Conservation (phyloP, 2,888 invertebrate species). For the Ennomos fuscantarius region DNA sequence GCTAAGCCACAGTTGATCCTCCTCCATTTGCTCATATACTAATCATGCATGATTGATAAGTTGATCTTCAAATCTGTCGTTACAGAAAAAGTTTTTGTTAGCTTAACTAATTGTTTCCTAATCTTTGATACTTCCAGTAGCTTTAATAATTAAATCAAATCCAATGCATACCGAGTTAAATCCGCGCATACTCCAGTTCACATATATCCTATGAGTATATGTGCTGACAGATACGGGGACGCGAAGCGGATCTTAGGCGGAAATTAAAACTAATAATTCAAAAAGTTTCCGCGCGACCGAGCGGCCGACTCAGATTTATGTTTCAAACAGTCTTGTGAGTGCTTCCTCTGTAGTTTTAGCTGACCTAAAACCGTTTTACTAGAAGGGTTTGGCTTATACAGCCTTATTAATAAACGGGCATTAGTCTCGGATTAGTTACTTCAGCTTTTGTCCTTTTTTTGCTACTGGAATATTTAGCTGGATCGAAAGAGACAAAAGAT, state of each 20-base stretch:
- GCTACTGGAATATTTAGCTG: no score
- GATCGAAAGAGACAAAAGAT: no score
- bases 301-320: conserved; percentile 81
- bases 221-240: conserved; percentile 80
- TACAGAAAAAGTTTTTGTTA: no score
- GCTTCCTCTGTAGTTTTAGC: conserved; percentile 67
- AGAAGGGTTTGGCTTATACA: conserved; percentile 48
- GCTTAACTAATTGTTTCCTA: no score
- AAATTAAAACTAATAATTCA: conserved; percentile 87
- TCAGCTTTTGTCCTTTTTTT: no score
- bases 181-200: conserved; percentile 40
- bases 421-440: no score
- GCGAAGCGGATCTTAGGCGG: conserved; percentile 82
- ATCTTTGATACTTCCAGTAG: no score
- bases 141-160: conserved; percentile 14
- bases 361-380: conserved; percentile 50
- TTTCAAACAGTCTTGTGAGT: conserved; percentile 76
- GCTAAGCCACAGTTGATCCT: no score
- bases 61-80: no score
- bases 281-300: conserved; percentile 84
- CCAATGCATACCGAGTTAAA: conserved; percentile 13
- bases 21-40: no score
- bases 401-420: no score
- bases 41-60: no score
- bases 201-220: conserved; percentile 60